Percentiles rank a stretch among this genome's conserved stretches.
Conservation (phyloP, 2,888 invertebrate species). For the Caenorhabditis sinica region DNA sequence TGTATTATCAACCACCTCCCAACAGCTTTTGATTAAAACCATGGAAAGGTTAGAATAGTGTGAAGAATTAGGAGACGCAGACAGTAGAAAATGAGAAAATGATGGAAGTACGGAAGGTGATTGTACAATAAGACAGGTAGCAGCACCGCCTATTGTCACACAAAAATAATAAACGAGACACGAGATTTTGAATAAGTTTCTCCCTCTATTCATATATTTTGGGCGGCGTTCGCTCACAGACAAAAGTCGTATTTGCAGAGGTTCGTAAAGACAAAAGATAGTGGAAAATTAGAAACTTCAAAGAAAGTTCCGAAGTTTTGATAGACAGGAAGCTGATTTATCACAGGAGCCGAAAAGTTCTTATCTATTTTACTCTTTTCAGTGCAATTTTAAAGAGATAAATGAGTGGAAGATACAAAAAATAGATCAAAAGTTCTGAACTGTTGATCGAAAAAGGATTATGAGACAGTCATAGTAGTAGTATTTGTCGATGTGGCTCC, state of each 20-base stretch:
- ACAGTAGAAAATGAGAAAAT: constrained; percentile 33
- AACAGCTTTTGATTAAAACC: constrained; percentile 44
- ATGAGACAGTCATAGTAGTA: background rate
- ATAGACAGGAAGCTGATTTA: constrained; percentile 32
- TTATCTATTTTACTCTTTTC: constrained; percentile 12
- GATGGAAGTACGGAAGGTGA: constrained; percentile 24
- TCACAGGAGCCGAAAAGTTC: constrained; percentile 1
- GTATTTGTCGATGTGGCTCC: constrained; percentile 1
- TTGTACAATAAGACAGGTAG: constrained; percentile 44
- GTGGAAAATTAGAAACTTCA: background rate
- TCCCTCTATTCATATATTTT: background rate
- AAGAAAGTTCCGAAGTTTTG: constrained; percentile 3
- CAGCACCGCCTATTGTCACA: constrained; percentile 26
- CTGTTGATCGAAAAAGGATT: no score
- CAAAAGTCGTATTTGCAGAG: background rate
- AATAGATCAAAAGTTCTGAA: background rate
- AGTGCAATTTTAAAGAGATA: background rate
- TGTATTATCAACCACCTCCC: constrained; percentile 26
- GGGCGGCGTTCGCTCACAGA: background rate
- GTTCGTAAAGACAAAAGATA: background rate
- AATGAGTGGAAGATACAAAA: background rate
- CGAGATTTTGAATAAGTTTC: constrained; percentile 1
- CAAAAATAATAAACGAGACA: constrained; percentile 19
- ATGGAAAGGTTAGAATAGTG: constrained; percentile 14
- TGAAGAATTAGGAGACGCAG: constrained; percentile 12